Evolutionary conservation across 2,797 vertebrate species (phyloP).

Genomic region (Oreortyx pictus): DNA sequence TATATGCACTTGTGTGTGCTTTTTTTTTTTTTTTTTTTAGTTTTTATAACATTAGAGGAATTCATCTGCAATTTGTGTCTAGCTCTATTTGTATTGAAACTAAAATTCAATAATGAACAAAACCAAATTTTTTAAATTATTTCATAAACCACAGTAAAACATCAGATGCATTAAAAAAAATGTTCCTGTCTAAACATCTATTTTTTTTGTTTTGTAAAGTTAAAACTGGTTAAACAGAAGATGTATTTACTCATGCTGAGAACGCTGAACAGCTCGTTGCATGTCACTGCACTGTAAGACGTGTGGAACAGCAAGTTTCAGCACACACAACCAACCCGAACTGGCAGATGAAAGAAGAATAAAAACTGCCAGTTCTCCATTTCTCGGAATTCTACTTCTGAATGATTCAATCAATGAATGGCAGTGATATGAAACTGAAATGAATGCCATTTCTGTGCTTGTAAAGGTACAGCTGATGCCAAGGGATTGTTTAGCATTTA

Average conservation of each 20-base stretch:
- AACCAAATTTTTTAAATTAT: neutral
- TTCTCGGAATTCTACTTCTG: neutral
- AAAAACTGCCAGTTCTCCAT: neutral
- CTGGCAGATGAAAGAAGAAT: neutral
- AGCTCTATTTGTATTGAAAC: neutral
- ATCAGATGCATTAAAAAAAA: neutral
- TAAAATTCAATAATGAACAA: neutral
- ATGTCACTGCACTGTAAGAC: neutral
- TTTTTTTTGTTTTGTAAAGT: neutral
- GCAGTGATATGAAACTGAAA: fast-evolving
- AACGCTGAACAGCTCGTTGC: neutral
- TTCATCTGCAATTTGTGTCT: neutral
- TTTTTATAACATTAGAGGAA: neutral
- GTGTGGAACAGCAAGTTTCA: conserved; percentile 14
- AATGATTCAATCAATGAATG: fast-evolving
- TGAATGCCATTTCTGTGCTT: neutral
- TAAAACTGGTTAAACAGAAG: conserved; percentile 29
- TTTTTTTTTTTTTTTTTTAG: neutral
- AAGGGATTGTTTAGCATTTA: neutral
- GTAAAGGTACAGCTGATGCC: neutral
- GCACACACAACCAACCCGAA: neutral
- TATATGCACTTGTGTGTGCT: neutral
- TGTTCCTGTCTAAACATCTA: neutral
- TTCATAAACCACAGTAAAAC: neutral
- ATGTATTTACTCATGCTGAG: neutral